Base-by-base conservation (phyloP, 1,140 invertebrate genomes). In the Drosophila neocordata region DNA sequence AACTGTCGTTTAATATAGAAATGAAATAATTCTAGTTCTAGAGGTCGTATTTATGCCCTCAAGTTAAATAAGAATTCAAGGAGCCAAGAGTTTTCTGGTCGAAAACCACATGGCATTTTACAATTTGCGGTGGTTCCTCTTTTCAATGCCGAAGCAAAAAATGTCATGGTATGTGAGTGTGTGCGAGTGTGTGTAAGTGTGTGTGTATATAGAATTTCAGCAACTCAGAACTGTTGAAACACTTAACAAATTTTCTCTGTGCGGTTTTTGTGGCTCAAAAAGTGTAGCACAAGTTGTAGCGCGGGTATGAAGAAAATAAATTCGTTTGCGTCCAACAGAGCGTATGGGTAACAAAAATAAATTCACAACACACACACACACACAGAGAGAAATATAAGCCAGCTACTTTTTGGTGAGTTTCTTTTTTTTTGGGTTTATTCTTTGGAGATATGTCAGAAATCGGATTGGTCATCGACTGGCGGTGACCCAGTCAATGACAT, bases 141-240 rank as follows among this genome's bases (percentile, higher is more conserved):
- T 44, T 44, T 44, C 41, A 71, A 56, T 82, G 52, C 52, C 51
- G 60, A 24, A 38, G 15, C 4, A 44, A 68, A 62, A 52, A 67
- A 52, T 7, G 41, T 48, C 13, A 48, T 18, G 41, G 15, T 7
- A 15, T 38, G 38, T 15, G 38, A 0, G 11, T 41, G 55, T 63
- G 51, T 41, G 64, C 52, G 41, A 38, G 34, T 27, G 15, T 66
- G 57, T 24, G 24, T 63, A 24, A 35, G 31, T 48, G 31, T 13
- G n/a, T 27, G 22, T 38, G 20, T 73, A 20, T 11, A 48, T 48
- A 48, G 15, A 48, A 20, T 48, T 48, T 48, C 41, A 48, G 41
- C 41, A 48, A 48, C 41, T 48, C 41, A 20, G 18, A 48, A 48
- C 41, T 48, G 41, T 48, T 48, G 15, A 48, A 48, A 48, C 41